Conservation (phyloP, 2,113 vertebrate species). For the Neogobius melanostomus region DNA sequence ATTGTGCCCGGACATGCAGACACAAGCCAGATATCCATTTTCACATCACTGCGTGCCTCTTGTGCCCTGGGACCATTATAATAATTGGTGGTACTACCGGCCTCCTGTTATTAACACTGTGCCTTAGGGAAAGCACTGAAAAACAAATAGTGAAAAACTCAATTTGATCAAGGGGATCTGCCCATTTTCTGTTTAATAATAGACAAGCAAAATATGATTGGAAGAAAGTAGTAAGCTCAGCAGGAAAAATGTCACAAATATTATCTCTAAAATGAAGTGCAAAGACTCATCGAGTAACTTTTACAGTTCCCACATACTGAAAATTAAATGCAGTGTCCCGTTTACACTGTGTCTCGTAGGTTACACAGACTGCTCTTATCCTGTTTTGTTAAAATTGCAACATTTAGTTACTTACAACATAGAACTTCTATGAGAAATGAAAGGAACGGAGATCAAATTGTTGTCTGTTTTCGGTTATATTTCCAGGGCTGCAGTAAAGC, state of each 20-base stretch:
- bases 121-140: constrained; percentile 48
- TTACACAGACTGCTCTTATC: constrained; percentile 37
- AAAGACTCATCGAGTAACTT: constrained; percentile 36
- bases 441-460: too few species aligned
- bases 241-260: constrained; percentile 1
- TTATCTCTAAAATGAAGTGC: neutral
- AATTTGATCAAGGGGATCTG: constrained; percentile 49
- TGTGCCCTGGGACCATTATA: constrained; percentile 49
- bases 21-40: constrained; percentile 65
- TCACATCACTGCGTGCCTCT: constrained; percentile 44
- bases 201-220: constrained; percentile 6
- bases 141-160: constrained; percentile 46
- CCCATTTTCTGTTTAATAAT: constrained; percentile 40
- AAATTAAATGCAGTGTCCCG: constrained; percentile 55
- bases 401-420: too few species aligned
- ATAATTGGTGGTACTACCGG: constrained; percentile 55
- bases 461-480: too few species aligned
- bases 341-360: constrained; percentile 44
- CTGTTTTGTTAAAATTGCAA: too few species aligned
- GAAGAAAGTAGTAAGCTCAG: constrained; percentile 8
- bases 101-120: constrained; percentile 52
- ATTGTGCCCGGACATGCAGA: constrained; percentile 34
- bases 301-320: constrained; percentile 61
- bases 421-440: too few species aligned
- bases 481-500: too few species aligned